These are phyloP conservation scores for Lepidostoma basale DNA, from an alignment of 1,140 invertebrate species.

Conservation along the genomic window DNA sequence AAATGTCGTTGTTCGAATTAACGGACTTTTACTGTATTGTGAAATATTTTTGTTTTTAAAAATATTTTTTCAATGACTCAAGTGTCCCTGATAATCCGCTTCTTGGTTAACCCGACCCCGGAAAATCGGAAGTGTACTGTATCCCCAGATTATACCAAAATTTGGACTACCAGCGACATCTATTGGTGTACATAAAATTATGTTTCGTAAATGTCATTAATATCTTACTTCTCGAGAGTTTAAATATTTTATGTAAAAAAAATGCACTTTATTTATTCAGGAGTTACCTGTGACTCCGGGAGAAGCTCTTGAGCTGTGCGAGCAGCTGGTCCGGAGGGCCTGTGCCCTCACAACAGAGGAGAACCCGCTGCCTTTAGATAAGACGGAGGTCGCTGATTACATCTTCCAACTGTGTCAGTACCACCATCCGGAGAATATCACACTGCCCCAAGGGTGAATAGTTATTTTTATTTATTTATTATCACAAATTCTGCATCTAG, in stretches of 20 bases:
- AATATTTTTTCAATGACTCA: too few relatives aligned
- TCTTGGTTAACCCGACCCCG: too few relatives aligned
- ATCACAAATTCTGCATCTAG: not conserved
- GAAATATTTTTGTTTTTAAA: too few relatives aligned
- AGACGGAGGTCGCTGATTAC: conserved; percentile 85
- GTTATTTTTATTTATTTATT: not conserved
- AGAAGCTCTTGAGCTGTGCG: conserved; percentile 84
- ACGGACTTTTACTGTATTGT: too few relatives aligned
- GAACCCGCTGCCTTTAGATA: conserved; percentile 75
- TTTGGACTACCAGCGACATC: too few relatives aligned
- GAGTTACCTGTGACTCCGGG: conserved; percentile 81
- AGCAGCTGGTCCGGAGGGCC: conserved; percentile 84
- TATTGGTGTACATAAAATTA: too few relatives aligned
- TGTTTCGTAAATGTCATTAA: too few relatives aligned
- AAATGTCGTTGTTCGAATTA: too few relatives aligned
- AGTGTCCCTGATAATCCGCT: too few relatives aligned
- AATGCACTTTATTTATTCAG: conserved; percentile 52
- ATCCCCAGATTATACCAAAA: too few relatives aligned
- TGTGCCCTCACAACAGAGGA: conserved; percentile 73
- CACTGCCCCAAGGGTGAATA: conserved; percentile 74
- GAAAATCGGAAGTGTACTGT: too few relatives aligned
- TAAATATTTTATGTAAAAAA: not conserved
- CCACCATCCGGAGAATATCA: conserved; percentile 91
- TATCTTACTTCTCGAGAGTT: not conserved
- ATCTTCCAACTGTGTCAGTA: conserved; percentile 91